Conservation (phyloP, 92 coral and sea anemone genomes). For the Porites divaricata region DNA sequence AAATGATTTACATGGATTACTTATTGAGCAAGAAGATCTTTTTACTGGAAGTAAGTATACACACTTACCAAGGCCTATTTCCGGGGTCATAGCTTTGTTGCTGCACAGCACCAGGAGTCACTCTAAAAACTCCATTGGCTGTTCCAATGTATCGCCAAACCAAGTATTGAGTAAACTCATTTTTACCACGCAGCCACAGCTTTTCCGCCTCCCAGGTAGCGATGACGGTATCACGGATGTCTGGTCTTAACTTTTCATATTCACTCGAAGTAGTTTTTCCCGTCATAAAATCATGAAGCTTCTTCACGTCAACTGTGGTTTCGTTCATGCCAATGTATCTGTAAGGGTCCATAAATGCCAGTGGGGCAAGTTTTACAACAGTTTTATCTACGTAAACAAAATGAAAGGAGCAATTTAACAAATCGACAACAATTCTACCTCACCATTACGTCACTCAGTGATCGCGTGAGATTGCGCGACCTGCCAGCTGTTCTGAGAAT, state of each 20-base stretch:
- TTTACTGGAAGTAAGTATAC: too few species aligned
- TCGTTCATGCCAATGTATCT: conserved; percentile 48
- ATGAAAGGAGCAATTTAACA: too few species aligned
- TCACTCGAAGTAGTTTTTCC: conserved; percentile 9
- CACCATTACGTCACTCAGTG: too few species aligned
- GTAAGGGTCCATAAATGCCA: conserved; percentile 60
- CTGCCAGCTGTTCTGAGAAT: too few species aligned
- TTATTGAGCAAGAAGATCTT: too few species aligned
- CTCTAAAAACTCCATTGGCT: conserved; percentile 49
- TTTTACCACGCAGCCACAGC: conserved; percentile 50
- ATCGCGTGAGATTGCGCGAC: too few species aligned
- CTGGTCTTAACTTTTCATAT: conserved; percentile 47
- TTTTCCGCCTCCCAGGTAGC: conserved; percentile 58
- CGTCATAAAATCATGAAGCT: conserved; percentile 43
- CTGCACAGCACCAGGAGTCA: conserved; percentile 32
- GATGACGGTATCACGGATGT: conserved; percentile 48
- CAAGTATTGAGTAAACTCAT: conserved; percentile 43
- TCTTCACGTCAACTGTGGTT: conserved; percentile 15
- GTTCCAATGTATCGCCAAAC: conserved; percentile 69
- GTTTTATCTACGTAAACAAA: conserved; percentile 8
- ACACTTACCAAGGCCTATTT: conserved; percentile 52
- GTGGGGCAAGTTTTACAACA: conserved; percentile 63
- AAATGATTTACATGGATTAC: too few species aligned
- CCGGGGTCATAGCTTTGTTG: conserved; percentile 58
- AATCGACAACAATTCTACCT: too few species aligned